Conservation (phyloP, 1,140 invertebrate genomes). For the Camponotus vicinus region DNA sequence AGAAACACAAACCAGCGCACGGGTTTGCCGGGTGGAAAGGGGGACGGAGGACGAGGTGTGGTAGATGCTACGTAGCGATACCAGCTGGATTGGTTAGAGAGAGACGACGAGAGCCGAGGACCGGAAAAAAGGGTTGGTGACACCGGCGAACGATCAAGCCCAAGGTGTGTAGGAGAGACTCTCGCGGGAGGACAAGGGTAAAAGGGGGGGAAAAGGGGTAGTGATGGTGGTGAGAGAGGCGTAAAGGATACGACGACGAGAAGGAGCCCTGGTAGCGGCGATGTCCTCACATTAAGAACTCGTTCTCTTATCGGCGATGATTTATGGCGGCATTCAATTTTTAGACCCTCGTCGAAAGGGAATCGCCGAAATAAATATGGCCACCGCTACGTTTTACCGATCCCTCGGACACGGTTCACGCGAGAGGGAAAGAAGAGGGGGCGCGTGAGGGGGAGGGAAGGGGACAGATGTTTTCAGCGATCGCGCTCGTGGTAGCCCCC, state of each 20-base stretch:
- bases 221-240: slow-evolving; percentile 5
- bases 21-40: background rate
- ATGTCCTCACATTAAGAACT: slow-evolving; percentile 77
- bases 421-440: background rate
- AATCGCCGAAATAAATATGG: slow-evolving; percentile 75
- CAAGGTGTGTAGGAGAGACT: slow-evolving; percentile 33
- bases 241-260: slow-evolving; percentile 41
- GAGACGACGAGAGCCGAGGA: background rate
- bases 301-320: slow-evolving; percentile 76
- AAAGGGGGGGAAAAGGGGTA: background rate
- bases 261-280: slow-evolving; percentile 71
- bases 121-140: slow-evolving; percentile 72
- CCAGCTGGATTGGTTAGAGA: slow-evolving; percentile 4
- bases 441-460: too few relatives aligned
- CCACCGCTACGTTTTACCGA: slow-evolving; percentile 46
- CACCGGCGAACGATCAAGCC: slow-evolving; percentile 6
- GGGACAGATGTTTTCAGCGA: slow-evolving; percentile 72
- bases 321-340: slow-evolving; percentile 75
- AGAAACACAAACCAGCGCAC: slow-evolving; percentile 69
- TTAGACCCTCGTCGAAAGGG: slow-evolving; percentile 74
- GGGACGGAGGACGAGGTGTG: slow-evolving; percentile 53
- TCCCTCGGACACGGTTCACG: slow-evolving; percentile 52
- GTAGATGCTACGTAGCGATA: slow-evolving; percentile 72
- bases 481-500: slow-evolving; percentile 10
- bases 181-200: background rate